These are phyloP conservation scores for Amphibalanus amphitrite DNA, from an alignment of 1,140 invertebrate genomes.

Conservation along the genomic window DNA sequence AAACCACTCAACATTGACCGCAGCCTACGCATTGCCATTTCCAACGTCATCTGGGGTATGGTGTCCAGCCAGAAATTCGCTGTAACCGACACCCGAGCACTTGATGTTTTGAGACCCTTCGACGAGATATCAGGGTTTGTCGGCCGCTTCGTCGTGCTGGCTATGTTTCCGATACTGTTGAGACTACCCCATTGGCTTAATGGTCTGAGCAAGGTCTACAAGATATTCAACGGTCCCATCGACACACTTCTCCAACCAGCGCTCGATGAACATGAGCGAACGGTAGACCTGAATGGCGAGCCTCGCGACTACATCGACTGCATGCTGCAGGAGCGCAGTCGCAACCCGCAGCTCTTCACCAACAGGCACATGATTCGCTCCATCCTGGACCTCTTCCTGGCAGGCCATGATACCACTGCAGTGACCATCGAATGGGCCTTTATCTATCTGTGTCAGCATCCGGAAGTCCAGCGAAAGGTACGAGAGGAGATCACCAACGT, in stretches of 20 bases:
- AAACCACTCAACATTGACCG: constrained; percentile 4
- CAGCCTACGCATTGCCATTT: constrained; percentile 15
- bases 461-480: constrained; percentile 13
- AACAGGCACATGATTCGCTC: constrained; percentile 16
- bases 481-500: too few species aligned
- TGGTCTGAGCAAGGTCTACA: neutral
- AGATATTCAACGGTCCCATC: neutral
- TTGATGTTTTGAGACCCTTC: neutral
- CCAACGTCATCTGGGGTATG: constrained; percentile 20
- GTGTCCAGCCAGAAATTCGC: constrained; percentile 12
- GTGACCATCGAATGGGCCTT: constrained; percentile 12
- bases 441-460: constrained; percentile 14
- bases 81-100: neutral
- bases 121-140: neutral
- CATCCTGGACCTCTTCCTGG: constrained; percentile 16
- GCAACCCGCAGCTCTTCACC: too few species aligned
- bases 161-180: neutral
- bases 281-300: too few species aligned
- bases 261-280: neutral
- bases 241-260: neutral
- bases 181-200: neutral
- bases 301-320: too few species aligned
- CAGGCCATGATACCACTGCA: constrained; percentile 14
- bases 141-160: neutral
- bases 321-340: too few species aligned